phyloP scores from a whole-genome alignment of 2,888 invertebrate genomes.

The Meganola albula region DNA sequence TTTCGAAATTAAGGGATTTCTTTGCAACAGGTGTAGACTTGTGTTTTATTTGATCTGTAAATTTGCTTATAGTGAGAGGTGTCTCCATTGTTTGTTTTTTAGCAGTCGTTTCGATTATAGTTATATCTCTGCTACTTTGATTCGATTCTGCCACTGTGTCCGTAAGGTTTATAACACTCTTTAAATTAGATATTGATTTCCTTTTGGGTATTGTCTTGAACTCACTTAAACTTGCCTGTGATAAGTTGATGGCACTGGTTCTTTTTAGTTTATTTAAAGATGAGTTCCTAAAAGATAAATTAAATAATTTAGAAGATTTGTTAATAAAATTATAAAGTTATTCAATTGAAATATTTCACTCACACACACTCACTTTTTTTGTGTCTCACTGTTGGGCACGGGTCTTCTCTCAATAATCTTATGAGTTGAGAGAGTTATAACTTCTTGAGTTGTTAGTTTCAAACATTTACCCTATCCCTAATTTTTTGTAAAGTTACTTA shows the following conservation, averaged over 20 bases:
- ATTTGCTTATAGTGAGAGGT: conserved; percentile 56
- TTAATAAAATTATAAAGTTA: too few species aligned
- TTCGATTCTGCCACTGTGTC: conserved; percentile 37
- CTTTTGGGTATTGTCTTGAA: conserved; percentile 18
- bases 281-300: conserved; percentile 35
- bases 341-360: too few species aligned
- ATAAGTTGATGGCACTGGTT: conserved; percentile 26
- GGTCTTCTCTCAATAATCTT: too few species aligned
- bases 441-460: too few species aligned
- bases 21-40: conserved; percentile 64
- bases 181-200: conserved; percentile 19
- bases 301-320: background rate
- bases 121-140: conserved; percentile 34
- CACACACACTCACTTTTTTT: too few species aligned
- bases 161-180: conserved; percentile 43
- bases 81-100: conserved; percentile 43
- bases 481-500: too few species aligned
- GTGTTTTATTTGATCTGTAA: conserved; percentile 53
- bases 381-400: too few species aligned
- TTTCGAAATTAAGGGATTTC: conserved; percentile 58
- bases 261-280: conserved; percentile 43
- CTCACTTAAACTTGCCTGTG: conserved; percentile 24
- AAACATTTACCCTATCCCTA: too few species aligned
- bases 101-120: conserved; percentile 30
- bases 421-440: too few species aligned